These are phyloP conservation scores for Mobula hypostoma DNA, from an alignment of 2,113 vertebrate genomes.

Conservation along the genomic window DNA sequence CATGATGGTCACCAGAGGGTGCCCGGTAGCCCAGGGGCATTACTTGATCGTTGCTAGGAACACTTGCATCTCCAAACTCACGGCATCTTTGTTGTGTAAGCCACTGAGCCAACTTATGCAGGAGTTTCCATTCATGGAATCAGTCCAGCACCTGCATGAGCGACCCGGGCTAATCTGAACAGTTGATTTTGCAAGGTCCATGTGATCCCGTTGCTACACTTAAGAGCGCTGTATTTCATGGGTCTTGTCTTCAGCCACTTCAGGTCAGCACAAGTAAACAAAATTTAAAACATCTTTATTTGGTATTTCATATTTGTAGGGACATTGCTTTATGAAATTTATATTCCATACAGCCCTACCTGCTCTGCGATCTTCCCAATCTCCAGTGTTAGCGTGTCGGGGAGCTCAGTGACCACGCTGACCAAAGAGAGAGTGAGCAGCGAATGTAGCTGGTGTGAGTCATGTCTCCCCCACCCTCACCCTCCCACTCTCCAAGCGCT, in stretches of 20 bases:
- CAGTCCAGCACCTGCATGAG: background rate
- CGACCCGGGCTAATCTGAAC: rapidly evolving
- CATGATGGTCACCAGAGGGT: background rate
- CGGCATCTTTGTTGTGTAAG: constrained; percentile 41
- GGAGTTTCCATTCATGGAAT: background rate
- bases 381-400: too few relatives aligned
- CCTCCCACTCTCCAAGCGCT: too few relatives aligned
- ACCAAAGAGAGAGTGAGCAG: too few relatives aligned
- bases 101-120: background rate
- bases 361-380: too few relatives aligned
- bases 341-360: background rate
- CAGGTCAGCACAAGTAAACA: background rate
- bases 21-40: constrained; percentile 29
- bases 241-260: background rate
- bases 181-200: background rate
- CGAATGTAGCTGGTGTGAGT: too few relatives aligned
- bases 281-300: too few relatives aligned
- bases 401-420: too few relatives aligned
- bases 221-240: background rate
- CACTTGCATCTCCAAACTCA: background rate
- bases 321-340: background rate
- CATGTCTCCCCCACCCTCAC: too few relatives aligned
- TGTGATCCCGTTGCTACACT: background rate
- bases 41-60: constrained; percentile 25
- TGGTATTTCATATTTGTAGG: background rate